A percentile compares a stretch with the other conserved stretches of the same genome.
These are phyloP conservation scores for Oligia strigilis DNA, from an alignment of 2,888 invertebrate genomes.

Conservation along the genomic window DNA sequence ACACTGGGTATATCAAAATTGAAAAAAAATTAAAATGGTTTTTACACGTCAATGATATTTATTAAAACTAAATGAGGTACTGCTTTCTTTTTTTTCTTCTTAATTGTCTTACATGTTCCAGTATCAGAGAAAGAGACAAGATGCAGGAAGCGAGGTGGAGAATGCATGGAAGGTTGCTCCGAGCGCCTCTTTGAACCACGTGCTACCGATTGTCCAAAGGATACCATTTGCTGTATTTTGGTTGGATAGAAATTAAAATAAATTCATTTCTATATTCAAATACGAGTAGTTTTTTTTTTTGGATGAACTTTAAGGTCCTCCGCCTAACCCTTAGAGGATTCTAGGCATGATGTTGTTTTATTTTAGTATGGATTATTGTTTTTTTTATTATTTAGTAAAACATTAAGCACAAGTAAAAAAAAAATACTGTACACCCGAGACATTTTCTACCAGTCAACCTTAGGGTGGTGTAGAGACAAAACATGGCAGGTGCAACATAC, in stretches of 20 bases:
- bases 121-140: constrained; percentile 79
- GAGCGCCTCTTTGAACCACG: constrained; percentile 52
- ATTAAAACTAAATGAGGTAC: no score
- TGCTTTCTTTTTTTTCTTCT: not conserved
- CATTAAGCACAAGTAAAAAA: no score
- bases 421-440: no score
- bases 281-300: not conserved
- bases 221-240: constrained; percentile 71
- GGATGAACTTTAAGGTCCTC: not conserved
- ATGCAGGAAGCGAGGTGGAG: constrained; percentile 74
- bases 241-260: constrained; percentile 16
- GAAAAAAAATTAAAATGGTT: no score
- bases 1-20: no score
- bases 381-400: not conserved
- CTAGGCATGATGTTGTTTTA: not conserved
- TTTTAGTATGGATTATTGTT: not conserved
- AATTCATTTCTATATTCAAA: not conserved
- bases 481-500: no score
- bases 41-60: no score
- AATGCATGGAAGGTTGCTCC: not conserved
- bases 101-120: constrained; percentile 61
- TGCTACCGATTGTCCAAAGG: constrained; percentile 69
- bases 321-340: not conserved
- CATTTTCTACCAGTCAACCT: no score
- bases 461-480: no score